Base-by-base conservation (phyloP, 2,888 invertebrate genomes). In the Pherbina coryleti region DNA sequence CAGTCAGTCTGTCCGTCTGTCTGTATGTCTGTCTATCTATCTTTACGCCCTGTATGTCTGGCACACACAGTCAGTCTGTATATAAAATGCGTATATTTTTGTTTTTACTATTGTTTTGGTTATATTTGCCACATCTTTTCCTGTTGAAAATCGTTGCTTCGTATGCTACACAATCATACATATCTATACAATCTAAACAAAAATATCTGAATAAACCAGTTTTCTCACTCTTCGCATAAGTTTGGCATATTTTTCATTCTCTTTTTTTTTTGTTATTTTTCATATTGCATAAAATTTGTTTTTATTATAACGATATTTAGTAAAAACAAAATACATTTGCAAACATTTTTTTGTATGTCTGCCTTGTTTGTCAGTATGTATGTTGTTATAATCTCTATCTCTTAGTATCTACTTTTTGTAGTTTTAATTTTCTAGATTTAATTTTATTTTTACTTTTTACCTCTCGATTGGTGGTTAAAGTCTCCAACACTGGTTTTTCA, bases 71-170 rank as follows among this genome's bases (percentile, higher is more conserved):
- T 19, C 57, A 22, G 11, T 19, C 19, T 60, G 25, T 22, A 25
- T 60, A 60, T 8, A 8, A 60, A 60, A 25, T 60, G 57, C 57
- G 64, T 64, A 64, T 64, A 64, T 64, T 60, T 60, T 25, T 60
- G 4, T 22, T 60, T 60, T 64, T 64, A 64, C 17, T 64, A 64
- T 64, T 64, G 64, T 64, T 64, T 60, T 64, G 64, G 31, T 64
- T 55, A 55, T 55, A 64, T 64, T 64, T 64, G 64, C 64, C 64
- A 64, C n/a, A 64, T 64, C 64, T 64, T 31, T 64, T 64, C 64
- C 64, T 55, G 55, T 19, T 55, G n/a, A 55, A 44, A 44, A 44
- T 11, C 44, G 14, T 44, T 44, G 2, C 2, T 44, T 11, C 44
- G 44, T 44, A 11, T 44, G 14, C 44, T 44, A 44, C 44, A 44